Conservation (phyloP, 1,140 invertebrate genomes). For the Linepithema humile region DNA sequence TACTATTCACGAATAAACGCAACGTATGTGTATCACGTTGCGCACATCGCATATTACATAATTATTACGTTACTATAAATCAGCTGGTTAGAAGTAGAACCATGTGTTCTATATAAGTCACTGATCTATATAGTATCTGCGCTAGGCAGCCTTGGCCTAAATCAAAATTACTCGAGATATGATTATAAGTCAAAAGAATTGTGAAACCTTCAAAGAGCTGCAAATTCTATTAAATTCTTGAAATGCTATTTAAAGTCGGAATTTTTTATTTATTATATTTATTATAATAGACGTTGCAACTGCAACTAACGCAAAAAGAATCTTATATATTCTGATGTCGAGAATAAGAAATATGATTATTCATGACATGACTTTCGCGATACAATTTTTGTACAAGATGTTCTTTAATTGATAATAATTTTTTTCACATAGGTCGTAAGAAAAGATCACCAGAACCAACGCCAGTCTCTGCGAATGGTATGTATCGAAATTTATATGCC, state of each 20-base stretch:
- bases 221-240: background rate
- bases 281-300: background rate
- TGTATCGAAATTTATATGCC: constrained; percentile 48
- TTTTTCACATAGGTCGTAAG: constrained; percentile 74
- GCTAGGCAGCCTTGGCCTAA: too few species aligned
- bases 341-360: background rate
- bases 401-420: constrained; percentile 10
- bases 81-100: too few species aligned
- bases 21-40: too few species aligned
- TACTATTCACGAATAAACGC: too few species aligned
- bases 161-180: too few species aligned
- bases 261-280: background rate
- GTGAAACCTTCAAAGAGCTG: too few species aligned
- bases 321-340: background rate
- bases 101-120: too few species aligned
- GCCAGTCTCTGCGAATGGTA: constrained; percentile 52
- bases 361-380: background rate
- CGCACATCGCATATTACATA: too few species aligned
- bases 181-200: too few species aligned
- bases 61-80: too few species aligned
- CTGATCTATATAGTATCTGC: too few species aligned
- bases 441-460: constrained; percentile 72
- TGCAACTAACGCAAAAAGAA: background rate
- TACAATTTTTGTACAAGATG: background rate
- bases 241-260: background rate